Conservation (phyloP, 2,113 vertebrate species). For the Puma concolor region DNA sequence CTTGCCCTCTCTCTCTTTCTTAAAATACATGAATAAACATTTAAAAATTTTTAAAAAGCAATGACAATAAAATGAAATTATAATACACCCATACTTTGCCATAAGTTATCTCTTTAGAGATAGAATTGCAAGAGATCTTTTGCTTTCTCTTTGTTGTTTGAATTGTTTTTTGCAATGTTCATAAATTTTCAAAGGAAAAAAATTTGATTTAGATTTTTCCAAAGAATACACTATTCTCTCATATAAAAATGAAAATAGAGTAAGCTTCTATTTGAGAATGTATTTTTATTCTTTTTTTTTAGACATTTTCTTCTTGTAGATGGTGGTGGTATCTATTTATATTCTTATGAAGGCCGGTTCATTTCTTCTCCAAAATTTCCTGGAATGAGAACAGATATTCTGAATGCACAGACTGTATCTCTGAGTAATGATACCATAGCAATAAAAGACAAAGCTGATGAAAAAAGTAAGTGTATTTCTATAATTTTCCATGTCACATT, state of each 20-base stretch:
- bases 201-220: conserved; percentile 27
- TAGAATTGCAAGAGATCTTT: background rate
- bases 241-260: conserved; percentile 16
- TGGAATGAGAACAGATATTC: conserved; percentile 93
- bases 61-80: background rate
- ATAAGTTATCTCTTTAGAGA: background rate
- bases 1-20: too few relatives aligned
- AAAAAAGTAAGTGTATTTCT: conserved; percentile 89
- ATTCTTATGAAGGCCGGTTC: conserved; percentile 96
- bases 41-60: background rate
- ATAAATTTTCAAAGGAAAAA: conserved; percentile 50
- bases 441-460: conserved; percentile 93
- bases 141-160: conserved; percentile 41
- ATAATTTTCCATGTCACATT: conserved; percentile 13
- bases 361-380: conserved; percentile 95
- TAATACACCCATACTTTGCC: background rate
- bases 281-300: conserved; percentile 52
- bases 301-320: conserved; percentile 97
- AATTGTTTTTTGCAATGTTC: conserved; percentile 31
- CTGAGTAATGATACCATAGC: conserved; percentile 95
- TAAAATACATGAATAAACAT: too few relatives aligned
- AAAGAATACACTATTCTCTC: background rate
- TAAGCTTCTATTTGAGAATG: background rate
- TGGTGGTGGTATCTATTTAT: conserved; percentile 93
- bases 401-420: conserved; percentile 93